Percentiles rank a stretch among this genome's conserved stretches.
Evolutionary conservation across 1,140 invertebrate genomes (phyloP).

Genomic region (Pachypsylla venusta): DNA sequence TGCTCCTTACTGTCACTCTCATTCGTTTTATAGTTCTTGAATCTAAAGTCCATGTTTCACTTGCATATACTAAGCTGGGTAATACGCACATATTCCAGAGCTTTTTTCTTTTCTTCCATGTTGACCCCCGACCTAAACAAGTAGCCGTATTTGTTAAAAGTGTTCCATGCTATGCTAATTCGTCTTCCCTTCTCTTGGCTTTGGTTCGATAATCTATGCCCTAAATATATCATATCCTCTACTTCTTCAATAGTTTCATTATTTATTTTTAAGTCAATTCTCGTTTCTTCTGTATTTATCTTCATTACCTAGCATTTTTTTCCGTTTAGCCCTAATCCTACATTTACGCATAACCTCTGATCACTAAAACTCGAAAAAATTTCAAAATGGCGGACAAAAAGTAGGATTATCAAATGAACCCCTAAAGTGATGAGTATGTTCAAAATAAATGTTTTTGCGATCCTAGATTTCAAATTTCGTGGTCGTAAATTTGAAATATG

Average conservation of each 20-base stretch:
- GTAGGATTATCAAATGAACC: no score
- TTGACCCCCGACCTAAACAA: neutral
- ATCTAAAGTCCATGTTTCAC: conserved; percentile 16
- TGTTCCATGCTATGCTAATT: conserved; percentile 15
- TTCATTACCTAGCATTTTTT: conserved; percentile 11
- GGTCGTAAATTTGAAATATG: no score
- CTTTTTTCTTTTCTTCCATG: neutral
- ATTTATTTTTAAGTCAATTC: neutral
- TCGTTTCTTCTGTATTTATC: conserved; percentile 8
- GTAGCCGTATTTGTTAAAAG: no score
- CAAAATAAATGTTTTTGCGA: no score
- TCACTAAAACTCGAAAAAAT: no score
- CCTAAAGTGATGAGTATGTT: no score
- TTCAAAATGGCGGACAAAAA: no score
- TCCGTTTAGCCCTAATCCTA: conserved; percentile 16
- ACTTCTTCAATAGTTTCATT: conserved; percentile 12
- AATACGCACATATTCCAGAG: conserved; percentile 12
- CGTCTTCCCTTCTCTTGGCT: conserved; percentile 12
- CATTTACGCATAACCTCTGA: no score
- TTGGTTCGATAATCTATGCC: neutral
- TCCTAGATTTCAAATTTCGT: no score
- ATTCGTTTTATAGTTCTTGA: conserved; percentile 4
- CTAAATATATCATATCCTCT: conserved; percentile 2
- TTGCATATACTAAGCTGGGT: conserved; percentile 14
- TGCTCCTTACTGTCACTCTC: neutral